Base-by-base conservation (phyloP, 1,140 invertebrate genomes). In the Aphelinus atriplicis region DNA sequence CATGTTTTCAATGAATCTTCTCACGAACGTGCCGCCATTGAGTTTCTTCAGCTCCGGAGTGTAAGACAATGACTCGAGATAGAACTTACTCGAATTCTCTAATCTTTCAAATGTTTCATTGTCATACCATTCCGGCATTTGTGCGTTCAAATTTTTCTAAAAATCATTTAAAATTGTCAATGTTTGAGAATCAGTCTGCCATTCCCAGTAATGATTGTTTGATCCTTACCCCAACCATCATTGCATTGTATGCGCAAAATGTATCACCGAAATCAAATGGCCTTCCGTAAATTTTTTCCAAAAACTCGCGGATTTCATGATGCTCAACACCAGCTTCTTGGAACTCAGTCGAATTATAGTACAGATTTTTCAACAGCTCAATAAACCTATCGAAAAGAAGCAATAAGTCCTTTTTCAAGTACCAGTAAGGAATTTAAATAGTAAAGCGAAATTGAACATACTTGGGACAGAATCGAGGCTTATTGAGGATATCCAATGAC, bases 1-100 rank as follows among this genome's bases (percentile, higher is more conserved):
- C 10, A 69, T 58, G 42, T 69, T 69, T 50, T 69, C 56, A 1
- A 56, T 2, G n/a, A 69, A 58, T 58, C 56, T 57, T 60, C 67
- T 45, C 9, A 69, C 67, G 1, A 69, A 26, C 2, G 56, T 47
- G 2, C 67, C 67, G 48, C 56, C 67, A 56, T 69, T 58, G 10
- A 62, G 62, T 62, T 26, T 48, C 42, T 71, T 71, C 2, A 71
- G n/a, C 7, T 4, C 46, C 26, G n/a, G 3, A n/a, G 47, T 71
- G 58, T 62, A 61, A 43, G 58, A 61, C 47, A 71, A 71, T 45
- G 47, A 3, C 1, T 71, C 10, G 6, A 62, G 43, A 45, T 71
- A n/a, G 9, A 62, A 63, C 1, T 71, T 7, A 0, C 1, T 43
- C 10, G 69, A 46, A 7, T 62, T 62, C 7, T 46, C 45, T 3